phyloP scores from a whole-genome alignment of 30 jellyfish, hydroid and myxozoan species.

The Hydractinia symbiolongicarpus region DNA sequence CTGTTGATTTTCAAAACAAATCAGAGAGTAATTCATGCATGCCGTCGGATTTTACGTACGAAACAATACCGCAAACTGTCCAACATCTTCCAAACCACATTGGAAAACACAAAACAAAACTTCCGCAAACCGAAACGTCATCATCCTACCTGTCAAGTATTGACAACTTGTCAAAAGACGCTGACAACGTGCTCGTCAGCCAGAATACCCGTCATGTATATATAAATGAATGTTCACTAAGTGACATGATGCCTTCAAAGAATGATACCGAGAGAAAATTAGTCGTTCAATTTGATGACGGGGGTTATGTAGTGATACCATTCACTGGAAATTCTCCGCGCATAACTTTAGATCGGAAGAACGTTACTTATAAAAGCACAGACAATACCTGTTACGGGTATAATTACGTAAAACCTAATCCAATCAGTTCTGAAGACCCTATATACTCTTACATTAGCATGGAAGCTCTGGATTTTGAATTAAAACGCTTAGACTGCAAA shows the following conservation, averaged over 20 bases:
- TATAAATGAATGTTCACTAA: conserved; percentile 11
- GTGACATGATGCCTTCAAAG: neutral
- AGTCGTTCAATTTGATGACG: conserved; percentile 30
- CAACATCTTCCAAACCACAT: too few relatives aligned
- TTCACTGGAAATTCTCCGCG: conserved; percentile 5
- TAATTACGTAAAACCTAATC: neutral
- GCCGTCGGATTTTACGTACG: too few relatives aligned
- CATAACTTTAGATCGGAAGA: neutral
- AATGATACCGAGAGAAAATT: conserved; percentile 3
- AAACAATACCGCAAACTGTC: too few relatives aligned
- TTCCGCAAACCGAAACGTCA: neutral
- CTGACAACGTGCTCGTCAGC: neutral
- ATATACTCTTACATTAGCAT: conserved; percentile 7
- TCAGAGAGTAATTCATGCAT: too few relatives aligned
- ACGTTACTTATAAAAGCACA: neutral
- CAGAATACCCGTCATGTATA: neutral
- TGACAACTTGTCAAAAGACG: neutral
- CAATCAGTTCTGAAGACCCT: neutral
- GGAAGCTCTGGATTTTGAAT: neutral
- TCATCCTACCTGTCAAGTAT: neutral
- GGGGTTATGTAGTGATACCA: conserved; percentile 33
- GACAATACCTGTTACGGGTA: neutral
- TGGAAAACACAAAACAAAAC: too few relatives aligned
- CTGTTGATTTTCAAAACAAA: too few relatives aligned
- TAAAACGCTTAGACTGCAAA: neutral